These are phyloP conservation scores for Sciurus niger DNA, from an alignment of 2,113 vertebrate genomes.

Conservation along the genomic window DNA sequence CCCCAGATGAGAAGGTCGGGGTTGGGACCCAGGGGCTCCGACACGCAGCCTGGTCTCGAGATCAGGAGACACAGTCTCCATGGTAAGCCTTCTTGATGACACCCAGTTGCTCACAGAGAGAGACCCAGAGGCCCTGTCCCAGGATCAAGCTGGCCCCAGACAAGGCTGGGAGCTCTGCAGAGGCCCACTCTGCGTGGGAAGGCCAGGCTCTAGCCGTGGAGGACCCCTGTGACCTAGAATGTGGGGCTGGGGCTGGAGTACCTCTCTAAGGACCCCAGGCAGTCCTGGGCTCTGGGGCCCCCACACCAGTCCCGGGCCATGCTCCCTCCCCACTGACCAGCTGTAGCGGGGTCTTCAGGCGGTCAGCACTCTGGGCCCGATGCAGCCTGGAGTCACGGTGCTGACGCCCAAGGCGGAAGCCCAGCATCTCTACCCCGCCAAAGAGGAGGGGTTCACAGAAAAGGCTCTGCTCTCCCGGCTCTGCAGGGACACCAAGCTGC, in stretches of 20 bases:
- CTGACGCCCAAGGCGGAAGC: neutral
- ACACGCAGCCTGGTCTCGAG: neutral
- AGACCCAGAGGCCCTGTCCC: neutral
- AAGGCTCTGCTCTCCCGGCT: neutral
- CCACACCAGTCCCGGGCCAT: neutral
- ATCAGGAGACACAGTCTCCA: neutral
- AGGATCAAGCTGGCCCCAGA: neutral
- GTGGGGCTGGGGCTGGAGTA: too few relatives aligned
- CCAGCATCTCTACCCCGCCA: rapidly evolving
- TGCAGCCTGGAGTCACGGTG: neutral
- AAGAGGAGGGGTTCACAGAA: neutral
- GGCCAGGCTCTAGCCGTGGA: neutral
- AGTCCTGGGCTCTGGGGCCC: neutral
- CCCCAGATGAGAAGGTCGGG: neutral
- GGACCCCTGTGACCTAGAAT: neutral
- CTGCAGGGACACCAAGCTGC: too few relatives aligned
- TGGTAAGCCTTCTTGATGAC: rapidly evolving
- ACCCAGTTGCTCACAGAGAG: neutral
- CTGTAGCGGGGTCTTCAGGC: neutral
- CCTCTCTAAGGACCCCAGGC: neutral
- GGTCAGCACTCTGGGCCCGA: neutral
- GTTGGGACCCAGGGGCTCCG: neutral
- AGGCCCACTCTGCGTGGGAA: neutral
- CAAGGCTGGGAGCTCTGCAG: neutral
- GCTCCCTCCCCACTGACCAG: neutral